phyloP scores from a whole-genome alignment of 1,140 invertebrate species.

The Trachelipus rathkii region DNA sequence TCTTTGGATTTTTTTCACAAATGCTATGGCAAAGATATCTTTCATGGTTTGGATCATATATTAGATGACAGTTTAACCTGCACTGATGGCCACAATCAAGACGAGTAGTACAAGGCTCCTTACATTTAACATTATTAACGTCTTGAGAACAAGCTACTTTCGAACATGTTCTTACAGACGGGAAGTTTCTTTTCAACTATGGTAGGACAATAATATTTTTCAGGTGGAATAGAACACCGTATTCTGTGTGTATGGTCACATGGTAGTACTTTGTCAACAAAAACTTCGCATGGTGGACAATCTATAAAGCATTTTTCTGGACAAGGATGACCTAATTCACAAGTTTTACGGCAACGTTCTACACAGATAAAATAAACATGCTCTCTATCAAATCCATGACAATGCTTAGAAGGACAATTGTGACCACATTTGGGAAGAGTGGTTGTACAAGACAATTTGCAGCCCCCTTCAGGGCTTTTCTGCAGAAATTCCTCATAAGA shows the following conservation, averaged over 20 bases:
- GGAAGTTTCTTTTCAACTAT: conserved; percentile 6
- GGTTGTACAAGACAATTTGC: conserved; percentile 46
- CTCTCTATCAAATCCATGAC: conserved; percentile 19
- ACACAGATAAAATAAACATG: background rate
- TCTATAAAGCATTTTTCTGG: conserved; percentile 9
- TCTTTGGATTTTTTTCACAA: background rate
- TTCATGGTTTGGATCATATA: conserved; percentile 27
- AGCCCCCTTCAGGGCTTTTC: conserved; percentile 52
- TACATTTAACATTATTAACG: background rate
- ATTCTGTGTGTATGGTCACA: conserved; percentile 37
- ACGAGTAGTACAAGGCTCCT: conserved; percentile 23
- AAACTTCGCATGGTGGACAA: conserved; percentile 11
- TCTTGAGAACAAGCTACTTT: conserved; percentile 16
- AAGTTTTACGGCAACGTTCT: conserved; percentile 19
- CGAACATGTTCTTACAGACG: background rate
- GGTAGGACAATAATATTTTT: background rate
- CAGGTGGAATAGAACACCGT: conserved; percentile 18
- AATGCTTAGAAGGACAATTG: conserved; percentile 43
- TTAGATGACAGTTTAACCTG: conserved; percentile 26
- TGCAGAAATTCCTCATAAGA: conserved; percentile 48
- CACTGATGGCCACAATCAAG: conserved; percentile 39
- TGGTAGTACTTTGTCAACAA: conserved; percentile 28
- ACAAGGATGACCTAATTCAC: conserved; percentile 26
- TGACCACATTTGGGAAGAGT: conserved; percentile 49
- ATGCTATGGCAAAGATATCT: conserved; percentile 28